Evolutionary conservation across 2,888 invertebrate species (phyloP).

Genomic region (Odontomyia ornata): DNA sequence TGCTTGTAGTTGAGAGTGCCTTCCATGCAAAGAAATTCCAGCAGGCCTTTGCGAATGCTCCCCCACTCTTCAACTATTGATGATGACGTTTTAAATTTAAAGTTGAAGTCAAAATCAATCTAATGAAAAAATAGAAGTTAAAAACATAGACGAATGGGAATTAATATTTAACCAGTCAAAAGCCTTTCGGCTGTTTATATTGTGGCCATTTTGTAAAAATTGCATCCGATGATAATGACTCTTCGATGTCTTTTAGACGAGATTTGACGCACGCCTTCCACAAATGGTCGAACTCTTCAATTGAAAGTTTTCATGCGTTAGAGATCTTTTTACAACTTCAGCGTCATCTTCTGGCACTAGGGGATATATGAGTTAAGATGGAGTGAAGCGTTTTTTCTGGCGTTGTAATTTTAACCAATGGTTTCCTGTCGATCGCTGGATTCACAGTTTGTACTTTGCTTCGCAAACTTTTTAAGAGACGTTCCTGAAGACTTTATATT

Average conservation of each 20-base stretch:
- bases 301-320: too few relatives aligned
- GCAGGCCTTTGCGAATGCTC: too few relatives aligned
- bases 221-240: not conserved
- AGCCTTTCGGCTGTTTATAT: conserved; percentile 37
- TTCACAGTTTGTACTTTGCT: too few relatives aligned
- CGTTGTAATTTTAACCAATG: not conserved
- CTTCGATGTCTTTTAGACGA: not conserved
- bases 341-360: too few relatives aligned
- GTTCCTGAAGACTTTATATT: too few relatives aligned
- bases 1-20: not conserved
- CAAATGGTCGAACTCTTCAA: not conserved
- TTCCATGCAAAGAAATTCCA: too few relatives aligned
- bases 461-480: too few relatives aligned
- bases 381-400: not conserved
- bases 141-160: not conserved
- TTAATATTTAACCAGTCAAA: conserved; percentile 37
- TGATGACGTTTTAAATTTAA: not conserved
- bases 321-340: not conserved
- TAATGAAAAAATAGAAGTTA: not conserved
- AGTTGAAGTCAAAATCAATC: too few relatives aligned
- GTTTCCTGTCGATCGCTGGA: too few relatives aligned
- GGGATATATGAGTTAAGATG: not conserved
- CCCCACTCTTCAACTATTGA: too few relatives aligned
- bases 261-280: conserved; percentile 11
- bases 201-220: conserved; percentile 43